A percentile compares a stretch with the other conserved stretches of the same genome.
phyloP scores from a whole-genome alignment of 2,888 invertebrate genomes.

The Mimas tiliae region DNA sequence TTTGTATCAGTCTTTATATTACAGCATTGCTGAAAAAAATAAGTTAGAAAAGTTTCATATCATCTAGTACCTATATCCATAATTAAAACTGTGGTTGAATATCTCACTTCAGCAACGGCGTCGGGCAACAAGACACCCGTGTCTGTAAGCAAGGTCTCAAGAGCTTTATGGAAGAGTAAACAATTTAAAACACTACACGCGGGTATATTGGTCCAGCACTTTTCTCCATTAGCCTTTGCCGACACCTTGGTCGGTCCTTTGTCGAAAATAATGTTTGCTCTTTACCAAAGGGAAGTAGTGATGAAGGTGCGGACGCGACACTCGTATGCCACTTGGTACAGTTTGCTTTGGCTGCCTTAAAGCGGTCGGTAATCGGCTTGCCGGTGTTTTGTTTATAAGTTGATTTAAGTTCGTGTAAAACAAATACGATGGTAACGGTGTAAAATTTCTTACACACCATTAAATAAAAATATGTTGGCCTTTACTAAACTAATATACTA shows the following conservation, averaged over 20 bases:
- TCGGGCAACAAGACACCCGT: conserved; percentile 56
- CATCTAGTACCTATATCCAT: no score
- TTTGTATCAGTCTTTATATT: no score
- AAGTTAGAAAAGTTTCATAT: no score
- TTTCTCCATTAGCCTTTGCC: conserved; percentile 78
- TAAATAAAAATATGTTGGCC: conserved; percentile 10
- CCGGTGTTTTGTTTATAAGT: conserved; percentile 47
- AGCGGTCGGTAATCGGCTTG: conserved; percentile 60
- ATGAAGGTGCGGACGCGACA: conserved; percentile 70
- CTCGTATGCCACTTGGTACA: conserved; percentile 63
- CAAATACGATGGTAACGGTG: conserved; percentile 24
- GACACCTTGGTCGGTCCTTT: conserved; percentile 77
- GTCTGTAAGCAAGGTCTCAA: conserved; percentile 60
- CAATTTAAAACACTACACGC: conserved; percentile 84
- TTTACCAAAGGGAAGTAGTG: conserved; percentile 46
- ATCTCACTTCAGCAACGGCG: conserved; percentile 53
- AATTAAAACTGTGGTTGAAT: no score
- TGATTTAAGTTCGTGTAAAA: conserved; percentile 34
- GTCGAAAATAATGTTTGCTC: conserved; percentile 77
- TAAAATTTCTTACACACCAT: conserved; percentile 2
- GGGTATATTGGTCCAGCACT: conserved; percentile 81
- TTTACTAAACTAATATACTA: conserved; percentile 10
- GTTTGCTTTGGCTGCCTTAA: conserved; percentile 65
- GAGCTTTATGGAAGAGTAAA: conserved; percentile 84
- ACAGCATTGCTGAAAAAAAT: no score